These are phyloP conservation scores for Coreoperca whiteheadi DNA, from an alignment of 2,113 vertebrate genomes.

Conservation along the genomic window DNA sequence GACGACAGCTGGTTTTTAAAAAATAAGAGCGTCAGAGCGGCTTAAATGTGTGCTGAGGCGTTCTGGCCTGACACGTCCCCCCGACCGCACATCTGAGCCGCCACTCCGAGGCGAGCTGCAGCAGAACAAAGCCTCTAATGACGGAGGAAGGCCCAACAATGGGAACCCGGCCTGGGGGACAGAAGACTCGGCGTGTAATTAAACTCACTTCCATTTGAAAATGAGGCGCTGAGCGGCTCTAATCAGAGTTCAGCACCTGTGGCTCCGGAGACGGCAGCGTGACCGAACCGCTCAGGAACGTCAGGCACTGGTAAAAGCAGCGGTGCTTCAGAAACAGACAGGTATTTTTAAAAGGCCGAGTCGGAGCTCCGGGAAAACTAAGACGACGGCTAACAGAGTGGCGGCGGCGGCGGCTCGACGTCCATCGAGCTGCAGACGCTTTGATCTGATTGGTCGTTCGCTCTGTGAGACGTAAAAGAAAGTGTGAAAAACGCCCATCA, in stretches of 20 bases:
- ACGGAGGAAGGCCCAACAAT: neutral
- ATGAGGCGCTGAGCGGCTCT: slow-evolving; percentile 5
- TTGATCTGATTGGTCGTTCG: too few species aligned
- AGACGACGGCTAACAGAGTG: neutral
- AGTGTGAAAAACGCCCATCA: too few species aligned
- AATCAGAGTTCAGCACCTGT: slow-evolving; percentile 45
- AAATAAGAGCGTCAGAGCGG: neutral
- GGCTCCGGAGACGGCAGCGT: slow-evolving; percentile 34
- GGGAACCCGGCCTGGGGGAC: neutral
- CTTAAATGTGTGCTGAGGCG: neutral
- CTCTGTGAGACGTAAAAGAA: too few species aligned
- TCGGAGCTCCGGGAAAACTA: neutral
- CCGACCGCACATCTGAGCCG: neutral
- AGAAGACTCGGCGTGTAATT: slow-evolving; percentile 1
- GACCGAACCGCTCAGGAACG: slow-evolving; percentile 70
- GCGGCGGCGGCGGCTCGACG: too few species aligned
- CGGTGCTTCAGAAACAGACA: slow-evolving; percentile 53
- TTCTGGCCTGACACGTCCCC: neutral
- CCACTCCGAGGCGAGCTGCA: neutral
- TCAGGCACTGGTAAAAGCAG: slow-evolving; percentile 45
- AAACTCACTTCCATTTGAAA: slow-evolving; percentile 28
- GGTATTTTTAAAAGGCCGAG: slow-evolving; percentile 52
- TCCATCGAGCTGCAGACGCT: too few species aligned
- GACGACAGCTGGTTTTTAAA: neutral
- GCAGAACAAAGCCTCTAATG: slow-evolving; percentile 16